Evolutionary conservation across 2,113 vertebrate species (phyloP), one percentile per base, ranked within the genome.

Genomic region (Monopterus albus): DNA sequence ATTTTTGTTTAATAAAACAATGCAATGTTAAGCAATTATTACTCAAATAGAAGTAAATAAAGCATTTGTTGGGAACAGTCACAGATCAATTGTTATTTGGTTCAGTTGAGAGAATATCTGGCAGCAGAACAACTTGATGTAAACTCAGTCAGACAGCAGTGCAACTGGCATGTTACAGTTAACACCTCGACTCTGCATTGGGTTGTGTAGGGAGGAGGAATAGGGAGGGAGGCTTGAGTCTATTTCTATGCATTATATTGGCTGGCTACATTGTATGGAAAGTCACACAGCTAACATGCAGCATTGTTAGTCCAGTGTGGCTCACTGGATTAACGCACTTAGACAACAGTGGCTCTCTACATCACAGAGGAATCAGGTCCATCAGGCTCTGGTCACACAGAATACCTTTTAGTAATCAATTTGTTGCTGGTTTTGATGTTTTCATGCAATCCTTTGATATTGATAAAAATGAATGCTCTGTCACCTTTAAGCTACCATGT

Each of bases 401-500:
- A 40, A 29, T 5, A 10, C 17, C 21, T 55, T 13, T 62, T 31
- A 25, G n/a, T 13, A n/a, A 15, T 66, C 7, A 40, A 4, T 39
- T 35, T 18, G 18, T 5, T 13, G n/a, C 35, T 45, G 11, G n/a
- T 38, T 62, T 38, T 46, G 20, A 21, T 53, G 17, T 28, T 74
- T 67, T 47, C 5, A 17, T 65, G 26, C 23, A 17, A 59, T 53
- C 58, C 35, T 52, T 56, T 40, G 25, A 31, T n/a, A 21, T 12
- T 56, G 42, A 68, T n/a, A 33, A 28, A 29, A 31, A 47, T 55
- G 58, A 46, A 6, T 52, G 33, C 28, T 50, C 18, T 50, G 35
- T 21, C 3, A 59, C 58, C 18, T 2, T 36, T 62, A 28, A 62
- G 33, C 40, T 31, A 7, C 33, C 31, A 18, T 17, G 47, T 6